phyloP scores from a whole-genome alignment of 2,888 invertebrate genomes.

The Cepaea hortensis region DNA sequence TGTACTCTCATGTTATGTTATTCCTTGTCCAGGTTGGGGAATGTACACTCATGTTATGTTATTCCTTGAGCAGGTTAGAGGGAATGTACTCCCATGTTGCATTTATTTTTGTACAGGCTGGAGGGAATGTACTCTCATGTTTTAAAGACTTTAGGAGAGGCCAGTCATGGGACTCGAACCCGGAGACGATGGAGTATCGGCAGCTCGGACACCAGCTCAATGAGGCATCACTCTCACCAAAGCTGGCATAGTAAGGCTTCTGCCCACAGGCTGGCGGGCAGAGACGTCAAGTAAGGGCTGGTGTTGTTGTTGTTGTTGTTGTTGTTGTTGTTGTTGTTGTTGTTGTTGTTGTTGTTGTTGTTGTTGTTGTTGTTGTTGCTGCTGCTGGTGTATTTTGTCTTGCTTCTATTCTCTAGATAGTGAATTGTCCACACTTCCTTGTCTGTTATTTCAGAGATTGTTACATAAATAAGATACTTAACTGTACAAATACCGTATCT shows the following conservation, averaged over 20 bases:
- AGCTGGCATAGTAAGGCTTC: slow-evolving; percentile 7
- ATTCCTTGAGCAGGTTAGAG: no score
- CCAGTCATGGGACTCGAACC: slow-evolving; percentile 4
- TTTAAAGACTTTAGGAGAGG: slow-evolving; percentile 44
- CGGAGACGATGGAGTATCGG: slow-evolving; percentile 68
- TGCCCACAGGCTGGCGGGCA: slow-evolving; percentile 25
- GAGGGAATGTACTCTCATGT: slow-evolving; percentile 71
- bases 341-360: not conserved
- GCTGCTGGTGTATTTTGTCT: no score
- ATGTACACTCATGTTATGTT: not conserved
- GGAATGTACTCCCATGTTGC: not conserved
- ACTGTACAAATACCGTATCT: no score
- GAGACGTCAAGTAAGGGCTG: slow-evolving; percentile 31
- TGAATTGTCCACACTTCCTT: no score
- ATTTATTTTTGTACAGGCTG: slow-evolving; percentile 51
- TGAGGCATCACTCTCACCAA: slow-evolving; percentile 48
- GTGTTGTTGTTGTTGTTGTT: not conserved
- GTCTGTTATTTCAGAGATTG: no score
- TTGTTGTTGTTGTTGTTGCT: no score
- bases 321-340: not conserved
- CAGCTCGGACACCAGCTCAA: slow-evolving; percentile 67
- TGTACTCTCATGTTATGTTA: not conserved
- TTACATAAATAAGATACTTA: no score
- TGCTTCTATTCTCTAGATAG: no score
- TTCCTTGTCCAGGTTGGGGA: not conserved